phyloP scores from a whole-genome alignment of 2,888 invertebrate genomes.

The Stenurella melanura region DNA sequence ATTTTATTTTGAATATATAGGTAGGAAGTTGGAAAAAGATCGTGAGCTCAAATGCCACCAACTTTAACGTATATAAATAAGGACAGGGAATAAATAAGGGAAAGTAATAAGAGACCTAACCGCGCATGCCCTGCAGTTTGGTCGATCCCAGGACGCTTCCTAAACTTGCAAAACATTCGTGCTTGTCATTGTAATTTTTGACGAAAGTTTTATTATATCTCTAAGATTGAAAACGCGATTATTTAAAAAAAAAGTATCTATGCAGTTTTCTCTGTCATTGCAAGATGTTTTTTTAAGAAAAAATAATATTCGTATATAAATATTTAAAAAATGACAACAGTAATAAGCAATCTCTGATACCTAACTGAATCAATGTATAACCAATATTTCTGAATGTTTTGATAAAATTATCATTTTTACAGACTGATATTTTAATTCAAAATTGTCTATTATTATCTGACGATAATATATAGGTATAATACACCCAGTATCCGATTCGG shows the following conservation, averaged over 20 bases:
- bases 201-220: not conserved
- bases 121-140: constrained; percentile 57
- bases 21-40: constrained; percentile 30
- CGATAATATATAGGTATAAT: too few relatives aligned
- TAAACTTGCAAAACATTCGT: constrained; percentile 46
- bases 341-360: not conserved
- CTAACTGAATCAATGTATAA: not conserved
- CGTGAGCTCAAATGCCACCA: constrained; percentile 26
- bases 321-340: not conserved
- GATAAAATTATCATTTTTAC: not conserved
- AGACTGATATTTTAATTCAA: too few relatives aligned
- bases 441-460: too few relatives aligned
- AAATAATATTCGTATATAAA: not conserved
- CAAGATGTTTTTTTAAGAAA: not conserved
- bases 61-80: constrained; percentile 33
- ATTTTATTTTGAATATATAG: constrained; percentile 32
- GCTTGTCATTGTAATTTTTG: constrained; percentile 41
- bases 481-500: too few relatives aligned
- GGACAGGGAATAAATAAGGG: constrained; percentile 55
- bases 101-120: constrained; percentile 54
- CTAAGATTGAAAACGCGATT: not conserved
- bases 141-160: constrained; percentile 59
- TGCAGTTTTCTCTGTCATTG: not conserved
- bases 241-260: not conserved
- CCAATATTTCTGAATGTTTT: not conserved